Conservation (phyloP, 1,140 invertebrate genomes). For the Halictus rubicundus region DNA sequence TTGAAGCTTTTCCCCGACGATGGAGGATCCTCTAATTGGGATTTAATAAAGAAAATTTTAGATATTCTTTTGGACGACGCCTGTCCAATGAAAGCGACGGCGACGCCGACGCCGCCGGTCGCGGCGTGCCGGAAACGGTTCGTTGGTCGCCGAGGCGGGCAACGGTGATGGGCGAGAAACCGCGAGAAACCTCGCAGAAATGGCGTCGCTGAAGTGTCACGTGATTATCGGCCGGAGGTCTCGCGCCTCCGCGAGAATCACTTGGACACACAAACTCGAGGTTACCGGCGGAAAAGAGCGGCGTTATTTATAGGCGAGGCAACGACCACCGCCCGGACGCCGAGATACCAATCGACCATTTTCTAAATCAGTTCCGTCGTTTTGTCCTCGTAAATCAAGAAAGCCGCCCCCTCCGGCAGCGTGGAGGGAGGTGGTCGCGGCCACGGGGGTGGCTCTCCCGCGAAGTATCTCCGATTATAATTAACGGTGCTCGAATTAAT, state of each 20-base stretch:
- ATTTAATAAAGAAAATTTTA: no score
- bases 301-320: constrained; percentile 69
- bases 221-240: constrained; percentile 50
- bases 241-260: constrained; percentile 61
- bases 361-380: constrained; percentile 80
- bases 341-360: constrained; percentile 76
- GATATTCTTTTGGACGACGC: no score
- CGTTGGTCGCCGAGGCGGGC: background rate
- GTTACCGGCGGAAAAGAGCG: constrained; percentile 35
- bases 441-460: constrained; percentile 13
- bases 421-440: no score
- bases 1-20: no score
- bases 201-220: constrained; percentile 52
- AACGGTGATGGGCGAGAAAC: background rate
- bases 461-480: constrained; percentile 74
- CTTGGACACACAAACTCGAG: constrained; percentile 57
- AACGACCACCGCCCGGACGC: constrained; percentile 51
- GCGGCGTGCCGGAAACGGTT: background rate
- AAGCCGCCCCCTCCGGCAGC: background rate
- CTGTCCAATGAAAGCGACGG: no score
- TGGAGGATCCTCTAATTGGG: no score
- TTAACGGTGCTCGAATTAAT: constrained; percentile 77
- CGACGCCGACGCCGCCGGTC: no score
- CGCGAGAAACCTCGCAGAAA: background rate
- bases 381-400: constrained; percentile 78